phyloP scores from a whole-genome alignment of 2,113 vertebrate species.

The Rostratula benghalensis region DNA sequence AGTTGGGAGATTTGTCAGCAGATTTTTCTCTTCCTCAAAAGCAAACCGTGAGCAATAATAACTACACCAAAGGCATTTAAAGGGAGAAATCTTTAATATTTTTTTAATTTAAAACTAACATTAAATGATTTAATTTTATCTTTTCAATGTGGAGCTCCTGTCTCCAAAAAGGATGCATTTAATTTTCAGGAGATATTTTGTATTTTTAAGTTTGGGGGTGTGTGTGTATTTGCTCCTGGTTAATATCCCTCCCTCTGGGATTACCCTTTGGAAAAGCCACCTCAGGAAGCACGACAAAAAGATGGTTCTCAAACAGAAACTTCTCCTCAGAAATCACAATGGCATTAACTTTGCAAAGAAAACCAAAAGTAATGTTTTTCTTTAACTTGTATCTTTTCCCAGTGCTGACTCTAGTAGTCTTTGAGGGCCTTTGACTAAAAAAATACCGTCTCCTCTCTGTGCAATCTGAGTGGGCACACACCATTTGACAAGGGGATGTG shows the following conservation, averaged over 20 bases:
- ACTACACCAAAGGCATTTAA: background rate
- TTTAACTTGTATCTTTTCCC: background rate
- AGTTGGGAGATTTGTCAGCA: background rate
- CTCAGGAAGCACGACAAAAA: background rate
- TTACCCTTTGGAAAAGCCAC: background rate
- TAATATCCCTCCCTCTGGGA: background rate
- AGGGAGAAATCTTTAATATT: background rate
- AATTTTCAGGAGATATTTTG: background rate
- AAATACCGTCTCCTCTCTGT: background rate
- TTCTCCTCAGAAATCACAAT: background rate
- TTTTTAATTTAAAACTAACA: background rate
- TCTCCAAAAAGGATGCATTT: rapidly evolving
- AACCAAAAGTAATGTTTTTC: background rate
- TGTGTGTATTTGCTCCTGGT: background rate
- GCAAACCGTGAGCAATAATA: background rate
- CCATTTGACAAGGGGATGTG: background rate
- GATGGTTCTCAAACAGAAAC: background rate
- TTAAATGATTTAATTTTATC: background rate
- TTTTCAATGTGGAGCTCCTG: background rate
- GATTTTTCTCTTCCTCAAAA: background rate
- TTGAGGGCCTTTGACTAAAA: background rate
- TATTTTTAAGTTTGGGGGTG: background rate
- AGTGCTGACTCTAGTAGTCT: background rate
- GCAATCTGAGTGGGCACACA: background rate
- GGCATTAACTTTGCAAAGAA: background rate